Conservation (phyloP, 2,113 vertebrate species). For the Strigops habroptila region DNA sequence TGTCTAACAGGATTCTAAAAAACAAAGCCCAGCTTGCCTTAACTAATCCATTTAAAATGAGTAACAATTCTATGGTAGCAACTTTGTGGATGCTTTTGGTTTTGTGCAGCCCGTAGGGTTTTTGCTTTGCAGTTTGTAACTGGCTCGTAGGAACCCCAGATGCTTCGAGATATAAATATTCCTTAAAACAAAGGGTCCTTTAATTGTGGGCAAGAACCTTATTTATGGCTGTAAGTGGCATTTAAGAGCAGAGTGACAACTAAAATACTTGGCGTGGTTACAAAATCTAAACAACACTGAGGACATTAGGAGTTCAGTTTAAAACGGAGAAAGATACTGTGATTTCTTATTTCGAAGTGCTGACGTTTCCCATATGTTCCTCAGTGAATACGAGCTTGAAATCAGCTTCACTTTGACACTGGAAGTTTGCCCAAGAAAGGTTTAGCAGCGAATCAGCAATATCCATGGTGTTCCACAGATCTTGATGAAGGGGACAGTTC, state of each 20-base stretch:
- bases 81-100: neutral
- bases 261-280: slow-evolving; percentile 31
- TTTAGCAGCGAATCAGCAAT: slow-evolving; percentile 9
- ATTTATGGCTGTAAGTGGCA: slow-evolving; percentile 42
- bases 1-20: neutral
- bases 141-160: neutral
- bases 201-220: neutral
- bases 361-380: slow-evolving; percentile 60
- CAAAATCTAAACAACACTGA: neutral
- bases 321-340: neutral
- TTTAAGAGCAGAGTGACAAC: slow-evolving; percentile 60
- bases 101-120: neutral
- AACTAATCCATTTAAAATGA: neutral
- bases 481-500: neutral
- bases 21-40: neutral
- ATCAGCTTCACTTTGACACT: slow-evolving; percentile 42
- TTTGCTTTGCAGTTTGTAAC: neutral
- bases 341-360: slow-evolving; percentile 38
- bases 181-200: slow-evolving; percentile 55
- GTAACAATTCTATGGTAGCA: neutral
- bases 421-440: slow-evolving; percentile 38
- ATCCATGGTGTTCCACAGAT: neutral
- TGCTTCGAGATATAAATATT: neutral
- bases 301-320: neutral
- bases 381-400: slow-evolving; percentile 27